A percentile compares a stretch with the other conserved stretches of the same genome.
Conservation (phyloP, 1,140 invertebrate species). For the Hylyphantes graminicola region DNA sequence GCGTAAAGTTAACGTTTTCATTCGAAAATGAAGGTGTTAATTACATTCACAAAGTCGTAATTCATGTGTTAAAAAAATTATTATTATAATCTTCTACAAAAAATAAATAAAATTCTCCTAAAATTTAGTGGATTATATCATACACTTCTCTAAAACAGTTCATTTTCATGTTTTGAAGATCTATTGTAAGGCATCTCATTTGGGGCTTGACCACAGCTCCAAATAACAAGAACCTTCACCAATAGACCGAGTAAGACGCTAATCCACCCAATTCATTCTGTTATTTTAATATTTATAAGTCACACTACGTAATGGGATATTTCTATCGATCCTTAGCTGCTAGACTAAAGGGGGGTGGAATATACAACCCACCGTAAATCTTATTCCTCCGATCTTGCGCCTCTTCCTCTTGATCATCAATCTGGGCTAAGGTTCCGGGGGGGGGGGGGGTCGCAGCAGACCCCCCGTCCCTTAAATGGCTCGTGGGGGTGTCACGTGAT, state of each 20-base stretch:
- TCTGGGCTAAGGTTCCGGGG: conserved; percentile 31
- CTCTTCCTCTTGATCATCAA: conserved; percentile 49
- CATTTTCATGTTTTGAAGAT: neutral
- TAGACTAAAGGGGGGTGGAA: conserved; percentile 14
- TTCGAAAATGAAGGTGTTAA: too few relatives aligned
- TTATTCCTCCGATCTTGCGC: conserved; percentile 41
- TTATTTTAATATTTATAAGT: conserved; percentile 54
- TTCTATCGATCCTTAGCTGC: neutral
- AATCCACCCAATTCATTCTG: neutral
- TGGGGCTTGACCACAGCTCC: neutral
- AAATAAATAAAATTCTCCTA: too few relatives aligned
- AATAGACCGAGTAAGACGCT: neutral
- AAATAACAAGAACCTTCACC: neutral
- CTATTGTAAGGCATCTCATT: neutral
- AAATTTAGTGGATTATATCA: too few relatives aligned
- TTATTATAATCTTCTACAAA: too few relatives aligned
- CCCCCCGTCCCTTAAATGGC: conserved; percentile 46
- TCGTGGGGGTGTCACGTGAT: conserved; percentile 52
- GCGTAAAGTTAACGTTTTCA: too few relatives aligned
- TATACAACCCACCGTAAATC: conserved; percentile 16
- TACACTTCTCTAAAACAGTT: too few relatives aligned
- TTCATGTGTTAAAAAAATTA: too few relatives aligned
- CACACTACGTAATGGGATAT: neutral
- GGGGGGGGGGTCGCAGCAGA: conserved; percentile 1
- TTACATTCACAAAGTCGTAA: too few relatives aligned